Evolutionary conservation across 92 coral and sea anemone species (phyloP).

Genomic region (Zoanthus sansibaricus): DNA sequence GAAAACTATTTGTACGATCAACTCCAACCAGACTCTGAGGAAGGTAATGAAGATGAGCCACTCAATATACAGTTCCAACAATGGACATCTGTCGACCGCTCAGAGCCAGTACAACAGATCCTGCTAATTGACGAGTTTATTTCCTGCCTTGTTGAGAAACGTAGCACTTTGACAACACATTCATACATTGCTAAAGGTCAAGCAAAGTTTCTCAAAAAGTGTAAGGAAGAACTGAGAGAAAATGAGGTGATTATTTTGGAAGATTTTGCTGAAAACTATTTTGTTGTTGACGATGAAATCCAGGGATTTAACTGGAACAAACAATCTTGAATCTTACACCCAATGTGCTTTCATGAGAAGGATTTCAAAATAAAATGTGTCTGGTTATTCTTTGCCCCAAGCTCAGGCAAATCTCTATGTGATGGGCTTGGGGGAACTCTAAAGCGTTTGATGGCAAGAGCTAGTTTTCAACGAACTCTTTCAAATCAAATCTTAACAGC

Average conservation of each 20-base stretch:
- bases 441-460: constrained; percentile 44
- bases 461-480: constrained; percentile 54
- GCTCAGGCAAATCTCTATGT: constrained; percentile 59
- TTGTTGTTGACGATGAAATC: constrained; percentile 48
- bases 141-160: constrained; percentile 51
- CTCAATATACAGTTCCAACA: constrained; percentile 51
- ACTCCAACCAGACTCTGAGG: constrained; percentile 54
- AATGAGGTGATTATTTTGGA: constrained; percentile 58
- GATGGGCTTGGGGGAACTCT: constrained; percentile 53
- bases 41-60: constrained; percentile 38
- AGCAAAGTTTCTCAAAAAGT: constrained; percentile 59
- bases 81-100: constrained; percentile 61
- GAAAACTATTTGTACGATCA: constrained; percentile 44
- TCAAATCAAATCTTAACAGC: constrained; percentile 52
- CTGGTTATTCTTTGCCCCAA: constrained; percentile 61
- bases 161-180: constrained; percentile 39
- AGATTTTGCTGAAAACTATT: constrained; percentile 58
- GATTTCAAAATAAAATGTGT: constrained; percentile 51
- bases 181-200: constrained; percentile 60
- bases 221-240: constrained; percentile 60
- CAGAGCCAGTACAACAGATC: constrained; percentile 49
- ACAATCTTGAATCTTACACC: constrained; percentile 52
- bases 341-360: constrained; percentile 58
- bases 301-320: constrained; percentile 22
- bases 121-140: constrained; percentile 45